Base-by-base conservation (phyloP, 2,888 invertebrate species). In the Heliconius erato region DNA sequence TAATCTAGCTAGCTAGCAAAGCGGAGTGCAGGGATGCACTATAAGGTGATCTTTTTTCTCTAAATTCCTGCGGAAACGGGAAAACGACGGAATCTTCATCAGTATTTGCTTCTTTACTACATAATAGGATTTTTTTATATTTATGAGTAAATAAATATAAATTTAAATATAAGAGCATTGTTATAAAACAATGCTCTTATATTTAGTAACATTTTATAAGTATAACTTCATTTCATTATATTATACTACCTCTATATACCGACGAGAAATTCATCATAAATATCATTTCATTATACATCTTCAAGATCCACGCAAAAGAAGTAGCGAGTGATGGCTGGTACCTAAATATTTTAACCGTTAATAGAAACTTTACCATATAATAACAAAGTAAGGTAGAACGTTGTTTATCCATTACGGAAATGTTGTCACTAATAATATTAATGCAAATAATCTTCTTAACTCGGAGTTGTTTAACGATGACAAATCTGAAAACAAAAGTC, bases 381-480 rank as follows among this genome's bases (percentile, higher is more conserved):
- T 44, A 44, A 72, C 26, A 72, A 44, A 72, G 44, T 44, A 14
- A 26, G 14, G 71, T n/a, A n/a, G n/a, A n/a, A 71, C n/a, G 14
- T 59, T 59, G 59, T 23, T 54, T 59, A 74, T 35, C 32, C 23
- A 19, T 63, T 63, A 16, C 6, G 9, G 12, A 35, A 63, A 35
- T 32, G 23, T 35, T 32, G 11, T 35, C 59, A 76, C n/a, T 63
- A 59, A 35, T 76, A 63, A 76, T 63, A 72, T 26, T 49, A 35
- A n/a, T n/a, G 40, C 63, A 26, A 76, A 63, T 63, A 76, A 63
- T 35, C 35, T 32, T 76, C 59, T 59, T 76, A 35, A 63, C 16
- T 76, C 40, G 1, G 63, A 76, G 26, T 76, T 76, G 26, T 63
- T 76, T 76, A 76, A 35, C 63, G n/a, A n/a, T 76, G 35, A 76